phyloP scores from a whole-genome alignment of 1,140 invertebrate genomes.

The Lordiphosa clarofinis region DNA sequence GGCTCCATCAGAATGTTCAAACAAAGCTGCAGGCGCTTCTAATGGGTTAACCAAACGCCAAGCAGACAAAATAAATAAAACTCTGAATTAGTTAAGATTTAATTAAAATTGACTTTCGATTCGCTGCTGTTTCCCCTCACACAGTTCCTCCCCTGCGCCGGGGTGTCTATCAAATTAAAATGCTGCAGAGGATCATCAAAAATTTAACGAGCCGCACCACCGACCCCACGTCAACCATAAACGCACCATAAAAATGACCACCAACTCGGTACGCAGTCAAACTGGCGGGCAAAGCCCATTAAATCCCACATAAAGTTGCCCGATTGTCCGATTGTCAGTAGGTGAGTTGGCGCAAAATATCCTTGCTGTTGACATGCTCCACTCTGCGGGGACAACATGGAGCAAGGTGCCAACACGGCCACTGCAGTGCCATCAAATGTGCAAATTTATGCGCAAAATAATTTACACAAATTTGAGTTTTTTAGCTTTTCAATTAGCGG shows the following conservation, averaged over 20 bases:
- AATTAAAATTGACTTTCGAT: conserved; percentile 33
- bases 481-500: conserved; percentile 68
- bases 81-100: conserved; percentile 33
- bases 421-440: conserved; percentile 50
- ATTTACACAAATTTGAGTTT: conserved; percentile 71
- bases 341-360: conserved; percentile 14
- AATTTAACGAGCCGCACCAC: conserved; percentile 36
- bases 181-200: conserved; percentile 50
- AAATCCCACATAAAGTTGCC: conserved; percentile 42
- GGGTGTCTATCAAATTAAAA: conserved; percentile 58
- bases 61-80: conserved; percentile 31
- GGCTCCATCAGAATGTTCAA: conserved; percentile 15
- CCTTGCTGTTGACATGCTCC: conserved; percentile 33
- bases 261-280: conserved; percentile 17
- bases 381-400: conserved; percentile 22
- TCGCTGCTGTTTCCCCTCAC: conserved; percentile 8
- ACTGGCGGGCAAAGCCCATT: conserved; percentile 23
- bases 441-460: conserved; percentile 67
- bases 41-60: conserved; percentile 42
- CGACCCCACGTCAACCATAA: background rate
- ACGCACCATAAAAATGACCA: conserved; percentile 37
- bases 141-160: background rate
- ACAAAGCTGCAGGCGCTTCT: conserved; percentile 14
- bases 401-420: conserved; percentile 19
- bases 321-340: conserved; percentile 44